Evolutionary conservation across 2,797 vertebrate species (phyloP).

Genomic region (Crypturellus tataupa): DNA sequence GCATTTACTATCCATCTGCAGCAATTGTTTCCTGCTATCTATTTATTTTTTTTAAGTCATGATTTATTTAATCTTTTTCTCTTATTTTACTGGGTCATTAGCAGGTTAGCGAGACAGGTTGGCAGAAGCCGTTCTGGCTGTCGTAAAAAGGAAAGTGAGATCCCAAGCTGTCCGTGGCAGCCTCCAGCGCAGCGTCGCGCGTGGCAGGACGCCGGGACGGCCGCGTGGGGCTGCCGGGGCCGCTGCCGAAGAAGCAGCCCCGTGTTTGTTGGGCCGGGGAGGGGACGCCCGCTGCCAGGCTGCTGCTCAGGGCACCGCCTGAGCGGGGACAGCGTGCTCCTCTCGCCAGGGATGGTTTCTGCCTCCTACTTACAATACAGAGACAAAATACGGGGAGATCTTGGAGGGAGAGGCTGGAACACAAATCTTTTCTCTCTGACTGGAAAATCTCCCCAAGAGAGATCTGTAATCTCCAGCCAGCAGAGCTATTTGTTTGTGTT

Average conservation of each 20-base stretch:
- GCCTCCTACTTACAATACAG: neutral
- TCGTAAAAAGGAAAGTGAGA: neutral
- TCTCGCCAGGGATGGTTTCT: neutral
- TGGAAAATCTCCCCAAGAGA: neutral
- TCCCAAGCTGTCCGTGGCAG: neutral
- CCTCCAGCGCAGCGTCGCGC: neutral
- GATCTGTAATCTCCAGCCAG: constrained; percentile 38
- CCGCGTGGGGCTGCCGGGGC: too few relatives aligned
- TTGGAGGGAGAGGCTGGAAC: neutral
- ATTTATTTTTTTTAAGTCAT: too few relatives aligned
- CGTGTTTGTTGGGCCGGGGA: accelerated
- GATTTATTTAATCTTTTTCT: neutral
- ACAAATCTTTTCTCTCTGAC: neutral
- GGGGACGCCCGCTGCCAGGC: neutral
- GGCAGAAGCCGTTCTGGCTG: neutral
- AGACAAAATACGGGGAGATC: neutral
- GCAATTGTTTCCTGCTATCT: neutral
- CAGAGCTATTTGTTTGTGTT: constrained; percentile 64
- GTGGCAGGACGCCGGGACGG: neutral
- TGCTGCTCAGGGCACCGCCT: neutral
- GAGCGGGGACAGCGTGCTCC: neutral
- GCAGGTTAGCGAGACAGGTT: neutral
- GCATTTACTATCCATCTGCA: neutral
- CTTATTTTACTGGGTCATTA: neutral
- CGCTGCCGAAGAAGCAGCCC: neutral